These are phyloP conservation scores for Polia nebulosa DNA, from an alignment of 2,888 invertebrate species.

Conservation along the genomic window DNA sequence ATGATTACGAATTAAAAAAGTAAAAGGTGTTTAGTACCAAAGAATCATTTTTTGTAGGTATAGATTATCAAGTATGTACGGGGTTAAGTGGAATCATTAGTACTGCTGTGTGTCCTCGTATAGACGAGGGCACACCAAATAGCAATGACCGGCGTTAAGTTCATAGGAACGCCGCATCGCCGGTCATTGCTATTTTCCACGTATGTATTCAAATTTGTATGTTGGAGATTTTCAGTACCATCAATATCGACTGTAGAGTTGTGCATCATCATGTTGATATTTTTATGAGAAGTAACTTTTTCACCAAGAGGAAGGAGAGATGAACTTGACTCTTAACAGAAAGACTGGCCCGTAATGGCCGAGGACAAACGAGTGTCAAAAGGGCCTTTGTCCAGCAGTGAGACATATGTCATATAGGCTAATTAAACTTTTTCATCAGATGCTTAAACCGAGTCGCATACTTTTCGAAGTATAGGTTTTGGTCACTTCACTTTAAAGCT, in stretches of 20 bases:
- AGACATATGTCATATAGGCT: too few species aligned
- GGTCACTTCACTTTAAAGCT: not conserved
- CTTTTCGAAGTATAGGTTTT: not conserved
- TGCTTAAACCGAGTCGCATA: not conserved
- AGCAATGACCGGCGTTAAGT: not conserved
- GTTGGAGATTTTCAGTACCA: not conserved
- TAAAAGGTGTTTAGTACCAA: slow-evolving; percentile 2
- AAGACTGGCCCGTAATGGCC: too few species aligned
- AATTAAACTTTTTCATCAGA: not conserved
- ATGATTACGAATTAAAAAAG: slow-evolving; percentile 22
- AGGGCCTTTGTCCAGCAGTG: too few species aligned
- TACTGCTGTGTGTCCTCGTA: not conserved
- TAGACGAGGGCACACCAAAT: not conserved
- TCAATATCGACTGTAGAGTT: not conserved
- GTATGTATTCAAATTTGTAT: not conserved
- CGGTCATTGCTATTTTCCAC: not conserved
- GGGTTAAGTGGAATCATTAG: not conserved
- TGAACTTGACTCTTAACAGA: too few species aligned
- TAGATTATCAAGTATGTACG: not conserved
- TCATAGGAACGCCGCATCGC: not conserved
- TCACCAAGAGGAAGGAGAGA: too few species aligned
- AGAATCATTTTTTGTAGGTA: slow-evolving; percentile 5
- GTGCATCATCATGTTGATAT: not conserved
- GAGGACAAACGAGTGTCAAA: too few species aligned
- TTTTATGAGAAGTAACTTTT: not conserved